Evolutionary conservation across 2,113 vertebrate species (phyloP).

Genomic region (Narcine bancroftii): DNA sequence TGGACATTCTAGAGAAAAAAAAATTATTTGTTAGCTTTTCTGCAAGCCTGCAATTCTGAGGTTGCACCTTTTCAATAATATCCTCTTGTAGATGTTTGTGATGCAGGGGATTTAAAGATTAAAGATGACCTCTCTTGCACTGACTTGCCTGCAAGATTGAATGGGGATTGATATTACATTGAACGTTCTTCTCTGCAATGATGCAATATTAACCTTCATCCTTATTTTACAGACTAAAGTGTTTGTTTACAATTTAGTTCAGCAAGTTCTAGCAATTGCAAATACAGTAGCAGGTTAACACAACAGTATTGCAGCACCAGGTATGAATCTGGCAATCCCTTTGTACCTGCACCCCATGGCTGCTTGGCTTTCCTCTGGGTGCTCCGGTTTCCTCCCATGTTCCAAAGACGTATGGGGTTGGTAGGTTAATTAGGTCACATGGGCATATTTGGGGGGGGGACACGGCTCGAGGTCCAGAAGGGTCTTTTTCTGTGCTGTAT

Average conservation of each 20-base stretch:
- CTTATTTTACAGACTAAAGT: background rate
- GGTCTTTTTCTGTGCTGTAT: too few relatives aligned
- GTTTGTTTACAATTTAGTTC: background rate
- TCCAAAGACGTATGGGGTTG: too few relatives aligned
- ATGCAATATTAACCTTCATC: background rate
- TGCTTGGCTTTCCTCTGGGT: too few relatives aligned
- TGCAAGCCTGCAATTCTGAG: background rate
- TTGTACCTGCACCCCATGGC: too few relatives aligned
- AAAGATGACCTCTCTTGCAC: background rate
- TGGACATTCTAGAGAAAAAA: background rate
- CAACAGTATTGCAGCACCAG: too few relatives aligned
- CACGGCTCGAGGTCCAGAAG: too few relatives aligned
- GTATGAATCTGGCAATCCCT: too few relatives aligned
- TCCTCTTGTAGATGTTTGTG: constrained; percentile 6
- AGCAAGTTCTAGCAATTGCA: background rate
- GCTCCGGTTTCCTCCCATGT: too few relatives aligned
- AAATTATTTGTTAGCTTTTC: background rate
- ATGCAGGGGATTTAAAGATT: background rate
- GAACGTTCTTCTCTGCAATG: background rate
- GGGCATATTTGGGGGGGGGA: too few relatives aligned
- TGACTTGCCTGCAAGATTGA: background rate
- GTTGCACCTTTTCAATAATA: background rate
- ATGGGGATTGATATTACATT: background rate
- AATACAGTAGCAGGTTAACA: too few relatives aligned
- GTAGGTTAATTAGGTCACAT: too few relatives aligned